These are phyloP conservation scores for Melanotaenia boesemani DNA, from an alignment of 2,797 vertebrate species.

Conservation along the genomic window DNA sequence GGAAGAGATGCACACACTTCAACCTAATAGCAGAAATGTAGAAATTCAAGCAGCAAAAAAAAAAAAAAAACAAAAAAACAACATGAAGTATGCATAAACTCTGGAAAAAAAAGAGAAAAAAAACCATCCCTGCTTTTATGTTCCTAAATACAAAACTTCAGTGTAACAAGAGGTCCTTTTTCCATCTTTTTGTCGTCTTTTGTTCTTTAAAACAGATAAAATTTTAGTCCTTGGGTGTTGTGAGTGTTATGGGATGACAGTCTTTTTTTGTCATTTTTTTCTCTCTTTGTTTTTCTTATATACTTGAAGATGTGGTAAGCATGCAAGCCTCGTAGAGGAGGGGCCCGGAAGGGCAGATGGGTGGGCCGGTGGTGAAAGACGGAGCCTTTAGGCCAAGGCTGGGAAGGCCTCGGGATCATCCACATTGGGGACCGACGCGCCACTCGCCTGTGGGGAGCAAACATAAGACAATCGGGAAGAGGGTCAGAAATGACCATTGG, in stretches of 20 bases:
- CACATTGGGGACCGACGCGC: constrained; percentile 96
- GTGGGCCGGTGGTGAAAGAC: constrained; percentile 84
- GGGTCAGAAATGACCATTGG: too few relatives aligned
- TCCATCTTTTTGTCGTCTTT: constrained; percentile 84
- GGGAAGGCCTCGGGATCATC: constrained; percentile 99
- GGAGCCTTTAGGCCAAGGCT: constrained; percentile 90
- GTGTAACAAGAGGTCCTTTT: constrained; percentile 99
- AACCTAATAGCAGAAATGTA: constrained; percentile 87
- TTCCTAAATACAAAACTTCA: constrained; percentile 99
- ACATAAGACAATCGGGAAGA: constrained; percentile 1
- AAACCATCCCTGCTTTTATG: constrained; percentile 99
- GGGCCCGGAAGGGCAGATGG: constrained; percentile 85
- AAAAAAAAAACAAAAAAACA: constrained; percentile 90
- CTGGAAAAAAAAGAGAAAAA: constrained; percentile 81
- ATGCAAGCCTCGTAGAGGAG: constrained; percentile 98
- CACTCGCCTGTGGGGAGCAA: constrained; percentile 83
- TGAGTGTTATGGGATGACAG: constrained; percentile 94
- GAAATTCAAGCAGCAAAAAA: constrained; percentile 95
- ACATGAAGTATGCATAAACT: constrained; percentile 96
- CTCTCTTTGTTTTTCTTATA: constrained; percentile 85
- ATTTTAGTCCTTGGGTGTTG: constrained; percentile 94
- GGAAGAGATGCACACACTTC: constrained; percentile 86
- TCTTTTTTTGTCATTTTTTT: constrained; percentile 81
- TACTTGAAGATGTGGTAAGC: constrained; percentile 97
- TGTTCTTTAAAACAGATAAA: constrained; percentile 94